Evolutionary conservation across 2,113 vertebrate genomes (phyloP), one percentile per base, ranked within the genome.

Genomic region (Alces alces): DNA sequence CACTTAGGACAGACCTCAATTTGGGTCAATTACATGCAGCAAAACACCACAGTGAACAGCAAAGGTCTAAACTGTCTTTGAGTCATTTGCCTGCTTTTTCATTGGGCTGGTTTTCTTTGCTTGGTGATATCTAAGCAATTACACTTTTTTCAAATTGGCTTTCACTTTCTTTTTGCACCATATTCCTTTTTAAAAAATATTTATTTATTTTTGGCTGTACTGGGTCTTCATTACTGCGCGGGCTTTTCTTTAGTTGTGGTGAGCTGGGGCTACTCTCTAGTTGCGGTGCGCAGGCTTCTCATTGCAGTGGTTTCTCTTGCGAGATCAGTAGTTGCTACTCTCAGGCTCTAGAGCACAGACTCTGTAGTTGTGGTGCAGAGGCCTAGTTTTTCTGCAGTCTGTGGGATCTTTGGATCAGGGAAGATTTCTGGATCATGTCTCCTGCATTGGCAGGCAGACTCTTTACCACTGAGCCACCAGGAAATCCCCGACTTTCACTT

Each of bases 181-280:
- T 5, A 25, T 73, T 6, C 66, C 21, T 66, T 66, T 66, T 21
- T 36, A 1, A 10, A n/a, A 66, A 21, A 39, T 1, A 21, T 13
- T 12, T 23, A 3, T 3, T 39, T 13, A 3, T 23, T 39, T 73
- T 13, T 3, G 5, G 10, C 36, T 13, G 2, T 7, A 12, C 21
- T 73, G 21, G 66, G 66, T 13, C 66, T 13, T 13, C 19, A 0
- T 1, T 3, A 23, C 21, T 1, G 11, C 2, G 11, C 1, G 6
- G 66, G 66, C 36, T 3, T 6, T 61, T 13, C 36, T 25, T 11
- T 5, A 2, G 36, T 2, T 2, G 36, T 0, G 1, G 10, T 25
- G 10, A 25, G 5, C 36, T 39, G 36, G 33, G 66, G 36, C 66
- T 25, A 3, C 66, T 61, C 28, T 25, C 36, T 25, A 23, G 21